These are phyloP conservation scores for Donacobius atricapilla DNA, from an alignment of 2,113 vertebrate species.

Conservation along the genomic window DNA sequence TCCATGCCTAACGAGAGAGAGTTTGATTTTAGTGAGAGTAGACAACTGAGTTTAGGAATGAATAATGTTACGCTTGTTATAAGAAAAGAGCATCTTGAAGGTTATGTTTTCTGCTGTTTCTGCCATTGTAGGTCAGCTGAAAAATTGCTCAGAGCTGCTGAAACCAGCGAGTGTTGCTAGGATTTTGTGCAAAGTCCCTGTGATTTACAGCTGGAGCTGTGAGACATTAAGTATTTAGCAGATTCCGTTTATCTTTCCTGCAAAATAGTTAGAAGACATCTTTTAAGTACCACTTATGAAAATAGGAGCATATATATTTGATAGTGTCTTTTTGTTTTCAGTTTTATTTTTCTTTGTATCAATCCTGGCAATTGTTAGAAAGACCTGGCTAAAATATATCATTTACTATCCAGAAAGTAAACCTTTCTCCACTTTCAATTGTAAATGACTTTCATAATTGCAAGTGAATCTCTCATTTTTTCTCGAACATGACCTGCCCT, in stretches of 20 bases:
- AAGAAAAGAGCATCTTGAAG: neutral
- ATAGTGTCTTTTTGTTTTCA: neutral
- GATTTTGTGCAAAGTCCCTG: neutral
- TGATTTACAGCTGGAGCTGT: neutral
- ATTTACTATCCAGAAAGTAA: neutral
- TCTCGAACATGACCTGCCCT: neutral
- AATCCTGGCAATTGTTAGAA: neutral
- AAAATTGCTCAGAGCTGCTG: neutral
- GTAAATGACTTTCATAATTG: slow-evolving; percentile 23
- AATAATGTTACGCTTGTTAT: neutral
- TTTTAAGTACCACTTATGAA: neutral
- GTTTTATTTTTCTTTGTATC: neutral
- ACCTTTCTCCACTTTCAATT: neutral
- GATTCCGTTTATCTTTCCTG: neutral
- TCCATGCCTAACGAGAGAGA: neutral
- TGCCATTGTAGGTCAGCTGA: neutral
- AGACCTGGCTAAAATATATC: neutral
- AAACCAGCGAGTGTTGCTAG: neutral
- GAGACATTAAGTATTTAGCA: neutral
- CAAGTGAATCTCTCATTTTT: slow-evolving; percentile 6
- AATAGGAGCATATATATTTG: neutral
- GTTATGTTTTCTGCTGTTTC: slow-evolving; percentile 2
- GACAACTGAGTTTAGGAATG: neutral
- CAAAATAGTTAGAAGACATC: neutral
- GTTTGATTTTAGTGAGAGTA: neutral